Evolutionary conservation across 2,888 invertebrate genomes (phyloP).

Genomic region (Drosophila imparisetae): DNA sequence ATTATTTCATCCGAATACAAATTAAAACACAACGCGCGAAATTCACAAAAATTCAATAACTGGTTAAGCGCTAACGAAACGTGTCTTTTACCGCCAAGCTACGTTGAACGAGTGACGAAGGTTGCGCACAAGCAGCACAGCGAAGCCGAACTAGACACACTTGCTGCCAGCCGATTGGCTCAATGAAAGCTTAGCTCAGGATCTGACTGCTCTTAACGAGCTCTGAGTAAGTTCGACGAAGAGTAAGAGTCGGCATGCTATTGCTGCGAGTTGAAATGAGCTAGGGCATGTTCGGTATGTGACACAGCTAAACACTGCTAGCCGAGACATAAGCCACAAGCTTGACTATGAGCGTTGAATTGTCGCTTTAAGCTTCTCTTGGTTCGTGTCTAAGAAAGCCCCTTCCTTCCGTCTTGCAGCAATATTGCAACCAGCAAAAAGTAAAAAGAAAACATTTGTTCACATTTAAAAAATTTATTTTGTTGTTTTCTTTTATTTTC

Average conservation of each 20-base stretch:
- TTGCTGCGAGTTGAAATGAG: background rate
- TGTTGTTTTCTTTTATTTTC: slow-evolving; percentile 47
- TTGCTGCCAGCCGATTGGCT: slow-evolving; percentile 44
- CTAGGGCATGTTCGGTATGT: slow-evolving; percentile 12
- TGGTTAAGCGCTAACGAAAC: slow-evolving; percentile 20
- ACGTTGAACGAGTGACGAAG: slow-evolving; percentile 46
- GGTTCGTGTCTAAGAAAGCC: background rate
- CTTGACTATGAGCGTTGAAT: too few relatives aligned
- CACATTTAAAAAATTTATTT: slow-evolving; percentile 74
- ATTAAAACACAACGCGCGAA: slow-evolving; percentile 11
- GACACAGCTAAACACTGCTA: slow-evolving; percentile 25
- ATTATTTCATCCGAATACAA: slow-evolving; percentile 3
- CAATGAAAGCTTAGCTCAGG: slow-evolving; percentile 26
- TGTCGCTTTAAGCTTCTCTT: background rate
- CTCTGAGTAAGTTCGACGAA: background rate
- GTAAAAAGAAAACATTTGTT: slow-evolving; percentile 2
- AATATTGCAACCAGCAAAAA: background rate
- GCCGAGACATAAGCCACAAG: slow-evolving; percentile 27
- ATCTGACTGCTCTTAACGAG: slow-evolving; percentile 12
- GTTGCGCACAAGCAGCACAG: slow-evolving; percentile 19
- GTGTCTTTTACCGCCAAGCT: slow-evolving; percentile 60
- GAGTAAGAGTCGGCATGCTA: slow-evolving; percentile 8
- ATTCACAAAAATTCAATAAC: background rate
- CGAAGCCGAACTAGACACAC: slow-evolving; percentile 48
- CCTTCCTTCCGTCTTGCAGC: background rate